A percentile compares a stretch with the other conserved stretches of the same genome.
These are phyloP conservation scores for Hemaris fuciformis DNA, from an alignment of 2,888 invertebrate species.

Conservation along the genomic window DNA sequence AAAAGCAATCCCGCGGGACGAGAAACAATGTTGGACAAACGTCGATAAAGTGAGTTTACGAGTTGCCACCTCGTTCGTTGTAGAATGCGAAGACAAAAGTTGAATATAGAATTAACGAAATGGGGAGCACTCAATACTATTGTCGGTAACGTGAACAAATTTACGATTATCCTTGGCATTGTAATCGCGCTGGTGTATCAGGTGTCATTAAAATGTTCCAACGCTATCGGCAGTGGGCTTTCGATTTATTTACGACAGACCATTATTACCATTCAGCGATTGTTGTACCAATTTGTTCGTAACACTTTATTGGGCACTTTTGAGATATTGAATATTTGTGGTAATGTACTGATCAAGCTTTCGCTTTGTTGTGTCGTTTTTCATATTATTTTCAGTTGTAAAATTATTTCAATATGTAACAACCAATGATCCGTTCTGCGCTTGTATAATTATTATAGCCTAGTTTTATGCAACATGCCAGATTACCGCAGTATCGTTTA, in stretches of 20 bases:
- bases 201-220: slow-evolving; percentile 60
- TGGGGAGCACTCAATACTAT: slow-evolving; percentile 58
- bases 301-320: slow-evolving; percentile 3
- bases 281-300: slow-evolving; percentile 7
- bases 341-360: not conserved
- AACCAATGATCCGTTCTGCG: not conserved
- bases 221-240: slow-evolving; percentile 39
- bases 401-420: too few species aligned
- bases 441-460: not conserved
- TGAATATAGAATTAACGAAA: slow-evolving; percentile 59
- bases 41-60: slow-evolving; percentile 71
- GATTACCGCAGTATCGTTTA: too few species aligned
- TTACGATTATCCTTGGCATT: slow-evolving; percentile 55
- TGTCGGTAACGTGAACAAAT: slow-evolving; percentile 55
- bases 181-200: slow-evolving; percentile 49
- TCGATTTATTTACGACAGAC: slow-evolving; percentile 53
- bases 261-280: slow-evolving; percentile 11
- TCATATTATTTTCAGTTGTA: too few species aligned
- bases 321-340: not conserved
- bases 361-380: too few species aligned
- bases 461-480: too few species aligned
- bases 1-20: slow-evolving; percentile 67
- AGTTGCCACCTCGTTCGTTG: slow-evolving; percentile 75
- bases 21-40: slow-evolving; percentile 72
- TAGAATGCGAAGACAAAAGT: slow-evolving; percentile 62